phyloP scores from a whole-genome alignment of 2,797 vertebrate species.

The Halcyon leucocephala region DNA sequence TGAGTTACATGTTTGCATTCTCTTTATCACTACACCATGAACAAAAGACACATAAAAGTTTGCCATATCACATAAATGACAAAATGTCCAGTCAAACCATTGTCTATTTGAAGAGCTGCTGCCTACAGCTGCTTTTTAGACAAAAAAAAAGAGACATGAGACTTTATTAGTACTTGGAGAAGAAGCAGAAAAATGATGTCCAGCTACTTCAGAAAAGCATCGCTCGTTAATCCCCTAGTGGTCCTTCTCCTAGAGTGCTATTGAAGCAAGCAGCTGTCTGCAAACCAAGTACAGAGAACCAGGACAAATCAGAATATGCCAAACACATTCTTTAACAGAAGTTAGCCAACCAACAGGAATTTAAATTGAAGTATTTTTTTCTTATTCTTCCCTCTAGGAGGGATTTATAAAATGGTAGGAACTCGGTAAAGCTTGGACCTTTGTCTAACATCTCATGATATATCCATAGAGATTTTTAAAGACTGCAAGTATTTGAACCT shows the following conservation, averaged over 20 bases:
- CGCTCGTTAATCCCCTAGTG: accelerated
- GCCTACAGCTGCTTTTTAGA: not conserved
- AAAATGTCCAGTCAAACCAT: not conserved
- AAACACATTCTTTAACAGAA: not conserved
- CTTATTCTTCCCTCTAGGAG: not conserved
- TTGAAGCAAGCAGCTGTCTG: not conserved
- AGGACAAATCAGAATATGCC: not conserved
- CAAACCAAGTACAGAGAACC: not conserved
- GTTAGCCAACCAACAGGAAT: not conserved
- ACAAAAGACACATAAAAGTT: not conserved
- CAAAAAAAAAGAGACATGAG: not conserved
- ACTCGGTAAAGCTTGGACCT: not conserved
- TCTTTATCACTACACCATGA: not conserved
- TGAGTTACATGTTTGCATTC: not conserved
- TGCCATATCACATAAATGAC: not conserved
- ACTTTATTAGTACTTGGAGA: not conserved
- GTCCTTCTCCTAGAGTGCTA: not conserved
- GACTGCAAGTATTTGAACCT: not conserved
- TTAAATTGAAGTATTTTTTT: not conserved
- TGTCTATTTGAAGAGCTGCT: not conserved
- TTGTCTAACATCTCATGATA: not conserved
- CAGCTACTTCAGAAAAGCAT: not conserved
- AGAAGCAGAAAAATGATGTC: not conserved
- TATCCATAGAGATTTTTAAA: not conserved
- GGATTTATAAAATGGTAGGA: not conserved